Conservation (phyloP, 2,113 vertebrate species). For the Coryphaenoides rupestris region DNA sequence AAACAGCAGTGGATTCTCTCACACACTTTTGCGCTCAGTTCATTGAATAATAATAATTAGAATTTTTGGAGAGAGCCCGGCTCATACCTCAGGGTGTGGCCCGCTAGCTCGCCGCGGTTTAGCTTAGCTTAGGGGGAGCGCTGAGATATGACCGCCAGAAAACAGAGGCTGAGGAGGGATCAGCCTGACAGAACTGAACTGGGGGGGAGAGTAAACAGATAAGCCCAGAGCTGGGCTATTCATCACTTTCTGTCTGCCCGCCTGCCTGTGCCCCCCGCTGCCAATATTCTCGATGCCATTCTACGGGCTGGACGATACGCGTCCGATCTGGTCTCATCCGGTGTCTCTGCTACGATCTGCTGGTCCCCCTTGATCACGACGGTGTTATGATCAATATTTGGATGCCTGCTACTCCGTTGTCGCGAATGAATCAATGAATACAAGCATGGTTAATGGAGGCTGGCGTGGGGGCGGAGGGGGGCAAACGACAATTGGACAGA, state of each 20-base stretch:
- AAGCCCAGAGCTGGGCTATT: constrained; percentile 44
- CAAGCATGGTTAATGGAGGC: no score
- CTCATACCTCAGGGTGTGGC: not conserved
- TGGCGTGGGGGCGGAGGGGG: no score
- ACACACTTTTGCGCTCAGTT: no score
- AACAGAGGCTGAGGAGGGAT: constrained; percentile 51
- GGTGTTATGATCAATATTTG: constrained; percentile 29
- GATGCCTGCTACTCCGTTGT: constrained; percentile 20
- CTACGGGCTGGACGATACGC: constrained; percentile 34
- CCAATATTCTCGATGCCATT: constrained; percentile 54
- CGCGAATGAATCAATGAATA: no score
- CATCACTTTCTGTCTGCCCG: constrained; percentile 43
- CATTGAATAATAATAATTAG: not conserved
- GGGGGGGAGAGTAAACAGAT: constrained; percentile 56
- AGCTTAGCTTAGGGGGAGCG: constrained; percentile 49
- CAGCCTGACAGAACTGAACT: constrained; percentile 51
- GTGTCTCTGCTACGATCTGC: constrained; percentile 31
- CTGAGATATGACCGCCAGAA: constrained; percentile 49
- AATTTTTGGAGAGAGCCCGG: not conserved
- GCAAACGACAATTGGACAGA: no score
- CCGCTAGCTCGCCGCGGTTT: constrained; percentile 36
- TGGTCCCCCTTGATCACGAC: constrained; percentile 36
- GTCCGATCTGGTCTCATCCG: constrained; percentile 10
- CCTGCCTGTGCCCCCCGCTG: constrained; percentile 37
- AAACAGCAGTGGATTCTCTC: no score